A percentile compares a stretch with the other conserved stretches of the same genome.
phyloP scores from a whole-genome alignment of 2,797 vertebrate genomes.

The Moxostoma hubbsi region DNA sequence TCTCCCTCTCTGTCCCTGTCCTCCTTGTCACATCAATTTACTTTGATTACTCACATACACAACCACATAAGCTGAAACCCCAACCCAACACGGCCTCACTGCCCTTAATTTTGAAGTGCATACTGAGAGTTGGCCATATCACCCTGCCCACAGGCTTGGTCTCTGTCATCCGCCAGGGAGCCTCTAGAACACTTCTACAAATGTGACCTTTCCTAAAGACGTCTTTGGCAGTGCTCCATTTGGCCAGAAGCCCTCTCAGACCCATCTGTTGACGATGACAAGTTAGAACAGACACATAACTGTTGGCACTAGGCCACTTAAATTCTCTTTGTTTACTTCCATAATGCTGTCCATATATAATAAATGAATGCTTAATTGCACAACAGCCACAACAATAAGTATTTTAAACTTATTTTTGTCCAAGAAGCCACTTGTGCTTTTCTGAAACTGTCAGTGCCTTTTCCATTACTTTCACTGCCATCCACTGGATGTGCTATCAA shows the following conservation, averaged over 20 bases:
- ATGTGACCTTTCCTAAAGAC: slow-evolving; percentile 51
- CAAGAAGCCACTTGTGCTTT: slow-evolving; percentile 11
- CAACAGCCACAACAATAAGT: slow-evolving; percentile 13
- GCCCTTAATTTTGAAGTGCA: slow-evolving; percentile 37
- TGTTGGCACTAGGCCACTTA: background rate
- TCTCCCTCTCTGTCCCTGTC: slow-evolving; percentile 61
- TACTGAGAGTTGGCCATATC: slow-evolving; percentile 39
- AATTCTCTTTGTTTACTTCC: slow-evolving; percentile 35
- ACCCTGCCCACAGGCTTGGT: slow-evolving; percentile 36
- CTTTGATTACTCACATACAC: slow-evolving; percentile 45
- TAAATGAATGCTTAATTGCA: slow-evolving; percentile 21
- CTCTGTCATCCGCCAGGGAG: slow-evolving; percentile 21
- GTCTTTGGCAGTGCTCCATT: slow-evolving; percentile 1
- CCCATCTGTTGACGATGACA: background rate
- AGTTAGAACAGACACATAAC: background rate
- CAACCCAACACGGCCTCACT: slow-evolving; percentile 9
- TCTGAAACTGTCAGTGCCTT: slow-evolving; percentile 14
- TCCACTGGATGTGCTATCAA: background rate
- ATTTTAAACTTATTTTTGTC: slow-evolving; percentile 26
- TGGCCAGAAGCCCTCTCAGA: background rate
- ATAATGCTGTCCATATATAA: slow-evolving; percentile 17
- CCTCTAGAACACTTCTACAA: slow-evolving; percentile 40
- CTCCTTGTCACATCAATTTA: slow-evolving; percentile 69
- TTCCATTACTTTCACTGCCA: background rate
- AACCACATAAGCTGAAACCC: slow-evolving; percentile 46